Evolutionary conservation across 1,140 invertebrate species (phyloP), one percentile per base, ranked within the genome.

Genomic region (Archivesica marissinica): DNA sequence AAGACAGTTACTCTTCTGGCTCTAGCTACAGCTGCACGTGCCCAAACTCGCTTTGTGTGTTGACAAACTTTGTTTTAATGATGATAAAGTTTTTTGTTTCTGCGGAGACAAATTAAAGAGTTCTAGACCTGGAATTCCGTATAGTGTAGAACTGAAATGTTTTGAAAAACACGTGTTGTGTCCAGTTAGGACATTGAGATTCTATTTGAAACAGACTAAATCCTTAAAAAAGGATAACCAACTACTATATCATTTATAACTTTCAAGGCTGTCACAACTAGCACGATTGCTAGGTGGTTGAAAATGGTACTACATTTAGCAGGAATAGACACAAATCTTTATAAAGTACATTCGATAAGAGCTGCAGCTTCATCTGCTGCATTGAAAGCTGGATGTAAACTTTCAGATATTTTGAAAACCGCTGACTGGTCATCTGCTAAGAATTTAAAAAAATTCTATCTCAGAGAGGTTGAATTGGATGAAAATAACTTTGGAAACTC

Each of bases 311-410:
- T 83, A 41, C 13, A n/a, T 4, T 28, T 47, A 2, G n/a, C 68
- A 23, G 68, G 80, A 20, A 56, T 83, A 25, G 70, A 72, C 44
- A 39, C 33, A 0, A 15, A 6, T 0, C n/a, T 72, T 38, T 72
- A 61, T 41, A 83, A 59, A 23, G 80, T 70, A 44, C 80, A 83
- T 50, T 83, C 66, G 7, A 74, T 41, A 61, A 74, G 80, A 61
- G 17, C 23, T 25, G 80, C 80, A 2, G 52, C 68, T 2, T 30
- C 38, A 1, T 83, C 80, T 56, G 66, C 68, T 38, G 80, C 80
- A 0, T 74, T 47, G 9, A 30, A 47, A 11, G 54, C 25, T 25
- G 23, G 68, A 11, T 72, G 66, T 59, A 33, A n/a, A 17, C 6
- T 80, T 15, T 30, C 41, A 28, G 17, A 74, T 11, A 68, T 81